Evolutionary conservation across 1,140 invertebrate species (phyloP).

Genomic region (Papilio dardanus): DNA sequence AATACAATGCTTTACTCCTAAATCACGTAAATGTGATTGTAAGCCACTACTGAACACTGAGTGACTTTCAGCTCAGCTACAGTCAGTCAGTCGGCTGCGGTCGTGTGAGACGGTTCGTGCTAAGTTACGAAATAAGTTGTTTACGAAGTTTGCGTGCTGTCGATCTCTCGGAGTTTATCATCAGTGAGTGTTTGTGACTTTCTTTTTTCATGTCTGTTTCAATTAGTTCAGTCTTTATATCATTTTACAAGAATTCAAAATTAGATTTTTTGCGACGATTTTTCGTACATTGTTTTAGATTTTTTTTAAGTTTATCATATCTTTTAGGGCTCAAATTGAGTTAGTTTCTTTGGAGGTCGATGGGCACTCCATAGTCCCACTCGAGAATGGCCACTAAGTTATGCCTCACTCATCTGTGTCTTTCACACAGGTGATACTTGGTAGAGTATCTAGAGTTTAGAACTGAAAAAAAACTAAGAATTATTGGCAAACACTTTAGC

Average conservation of each 20-base stretch:
- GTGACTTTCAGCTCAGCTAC: background rate
- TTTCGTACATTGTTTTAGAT: background rate
- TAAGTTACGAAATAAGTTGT: background rate
- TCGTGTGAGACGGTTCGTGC: background rate
- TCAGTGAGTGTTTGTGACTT: slow-evolving; percentile 13
- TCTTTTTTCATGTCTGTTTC: background rate
- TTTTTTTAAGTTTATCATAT: background rate
- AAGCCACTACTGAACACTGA: background rate
- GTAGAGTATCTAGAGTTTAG: no score
- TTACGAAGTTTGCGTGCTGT: background rate
- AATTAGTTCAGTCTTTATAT: background rate
- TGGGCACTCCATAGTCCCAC: no score
- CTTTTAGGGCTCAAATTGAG: no score
- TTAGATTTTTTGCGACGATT: background rate
- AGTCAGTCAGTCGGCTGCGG: background rate
- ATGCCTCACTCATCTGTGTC: no score
- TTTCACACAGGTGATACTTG: no score
- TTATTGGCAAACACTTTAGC: no score
- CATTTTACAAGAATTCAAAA: background rate
- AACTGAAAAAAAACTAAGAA: no score
- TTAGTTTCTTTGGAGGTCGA: no score
- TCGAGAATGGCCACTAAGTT: no score
- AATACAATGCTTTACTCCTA: no score
- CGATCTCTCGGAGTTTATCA: background rate
- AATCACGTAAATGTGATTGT: no score